Conservation (phyloP, 2,113 vertebrate genomes). For the Athene noctua region DNA sequence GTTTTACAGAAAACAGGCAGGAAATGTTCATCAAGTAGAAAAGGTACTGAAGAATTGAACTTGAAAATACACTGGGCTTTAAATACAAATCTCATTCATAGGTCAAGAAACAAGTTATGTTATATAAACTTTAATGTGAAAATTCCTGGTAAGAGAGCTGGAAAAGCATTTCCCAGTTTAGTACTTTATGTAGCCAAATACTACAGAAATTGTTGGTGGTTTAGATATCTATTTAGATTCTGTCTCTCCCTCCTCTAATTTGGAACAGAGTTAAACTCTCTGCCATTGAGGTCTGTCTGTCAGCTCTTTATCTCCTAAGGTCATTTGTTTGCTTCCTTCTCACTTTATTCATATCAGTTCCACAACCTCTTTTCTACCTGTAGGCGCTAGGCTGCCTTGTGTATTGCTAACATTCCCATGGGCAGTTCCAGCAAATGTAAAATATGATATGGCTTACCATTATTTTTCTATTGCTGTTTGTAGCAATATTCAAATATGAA, state of each 20-base stretch:
- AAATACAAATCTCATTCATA: not conserved
- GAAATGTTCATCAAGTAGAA: not conserved
- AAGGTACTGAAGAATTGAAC: not conserved
- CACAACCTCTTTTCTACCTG: not conserved
- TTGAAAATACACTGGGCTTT: not conserved
- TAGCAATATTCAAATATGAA: not conserved
- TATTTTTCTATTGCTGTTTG: not conserved
- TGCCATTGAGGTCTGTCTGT: not conserved
- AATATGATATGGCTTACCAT: not conserved
- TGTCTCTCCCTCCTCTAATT: not conserved
- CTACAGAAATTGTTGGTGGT: not conserved
- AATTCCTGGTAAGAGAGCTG: not conserved
- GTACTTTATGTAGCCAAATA: not conserved
- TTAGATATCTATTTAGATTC: not conserved
- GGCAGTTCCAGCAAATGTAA: not conserved
- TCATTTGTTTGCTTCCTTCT: not conserved
- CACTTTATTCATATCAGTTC: rapidly evolving
- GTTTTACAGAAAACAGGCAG: slow-evolving; percentile 17
- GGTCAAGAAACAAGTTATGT: not conserved
- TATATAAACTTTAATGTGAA: not conserved
- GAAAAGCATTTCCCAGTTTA: not conserved
- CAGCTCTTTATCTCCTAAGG: not conserved
- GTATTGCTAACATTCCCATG: not conserved
- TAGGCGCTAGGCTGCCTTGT: not conserved
- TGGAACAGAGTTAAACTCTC: not conserved